Evolutionary conservation across 1,140 invertebrate genomes (phyloP).

Genomic region (Trigoniulus corallinus): DNA sequence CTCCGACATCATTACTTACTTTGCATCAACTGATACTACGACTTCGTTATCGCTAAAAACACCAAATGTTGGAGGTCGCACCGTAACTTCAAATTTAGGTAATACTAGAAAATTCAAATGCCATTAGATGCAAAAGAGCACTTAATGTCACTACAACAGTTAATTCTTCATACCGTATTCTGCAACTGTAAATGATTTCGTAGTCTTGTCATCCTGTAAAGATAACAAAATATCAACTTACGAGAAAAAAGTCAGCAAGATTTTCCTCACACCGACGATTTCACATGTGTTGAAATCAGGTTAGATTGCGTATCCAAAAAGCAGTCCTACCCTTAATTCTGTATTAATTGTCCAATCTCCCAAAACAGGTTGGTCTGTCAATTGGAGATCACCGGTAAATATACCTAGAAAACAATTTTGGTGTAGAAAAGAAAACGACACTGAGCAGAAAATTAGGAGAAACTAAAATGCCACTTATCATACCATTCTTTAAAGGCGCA

Average conservation of each 20-base stretch:
- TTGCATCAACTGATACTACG: constrained; percentile 56
- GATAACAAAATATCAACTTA: not conserved
- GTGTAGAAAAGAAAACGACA: not conserved
- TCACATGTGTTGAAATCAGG: too few relatives aligned
- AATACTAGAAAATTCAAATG: constrained; percentile 34
- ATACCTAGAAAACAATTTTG: constrained; percentile 31
- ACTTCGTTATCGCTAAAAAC: constrained; percentile 61
- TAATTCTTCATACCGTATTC: constrained; percentile 44
- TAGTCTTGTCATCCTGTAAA: not conserved
- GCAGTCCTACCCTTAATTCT: constrained; percentile 26
- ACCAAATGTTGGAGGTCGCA: constrained; percentile 59
- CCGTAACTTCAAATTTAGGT: constrained; percentile 78
- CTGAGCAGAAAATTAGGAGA: not conserved
- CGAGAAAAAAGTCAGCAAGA: not conserved
- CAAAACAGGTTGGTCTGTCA: constrained; percentile 66
- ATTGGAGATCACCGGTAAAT: constrained; percentile 53
- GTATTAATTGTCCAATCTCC: constrained; percentile 75
- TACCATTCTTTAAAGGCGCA: constrained; percentile 42
- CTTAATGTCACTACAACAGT: not conserved
- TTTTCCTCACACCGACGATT: too few relatives aligned
- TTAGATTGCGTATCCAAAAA: too few relatives aligned
- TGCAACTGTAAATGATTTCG: constrained; percentile 58
- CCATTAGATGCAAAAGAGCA: not conserved
- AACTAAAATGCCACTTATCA: constrained; percentile 26
- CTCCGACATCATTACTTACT: constrained; percentile 55